Conservation (phyloP, 2,113 vertebrate species). For the Centropristis striata region DNA sequence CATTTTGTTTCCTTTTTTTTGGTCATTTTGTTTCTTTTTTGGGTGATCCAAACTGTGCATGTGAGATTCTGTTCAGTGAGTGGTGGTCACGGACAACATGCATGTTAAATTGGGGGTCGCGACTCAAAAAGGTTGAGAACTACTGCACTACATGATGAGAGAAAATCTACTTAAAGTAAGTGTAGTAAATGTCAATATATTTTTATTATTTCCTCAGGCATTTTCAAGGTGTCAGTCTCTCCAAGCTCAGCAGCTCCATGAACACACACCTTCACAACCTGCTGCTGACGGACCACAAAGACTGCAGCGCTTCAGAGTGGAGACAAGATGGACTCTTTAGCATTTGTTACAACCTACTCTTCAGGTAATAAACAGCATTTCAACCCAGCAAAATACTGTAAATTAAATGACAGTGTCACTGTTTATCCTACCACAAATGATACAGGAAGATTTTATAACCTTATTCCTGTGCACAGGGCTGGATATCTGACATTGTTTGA, state of each 20-base stretch:
- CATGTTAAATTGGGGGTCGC: no score
- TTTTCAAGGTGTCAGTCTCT: conserved; percentile 83
- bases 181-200: background rate
- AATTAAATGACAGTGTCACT: background rate
- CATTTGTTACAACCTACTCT: conserved; percentile 87
- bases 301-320: conserved; percentile 75
- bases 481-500: conserved; percentile 88
- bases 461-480: conserved; percentile 76
- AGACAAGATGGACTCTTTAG: conserved; percentile 85
- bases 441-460: background rate
- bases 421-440: background rate
- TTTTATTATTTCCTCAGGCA: conserved; percentile 77
- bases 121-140: no score
- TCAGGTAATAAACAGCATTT: conserved; percentile 82
- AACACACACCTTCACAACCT: conserved; percentile 80
- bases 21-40: no score
- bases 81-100: no score
- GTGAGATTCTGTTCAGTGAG: no score
- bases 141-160: no score
- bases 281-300: conserved; percentile 70
- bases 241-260: conserved; percentile 82
- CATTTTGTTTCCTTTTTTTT: no score
- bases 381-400: background rate
- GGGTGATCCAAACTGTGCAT: no score
- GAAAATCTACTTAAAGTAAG: background rate